These are phyloP conservation scores for Scleropages formosus DNA, from an alignment of 2,797 vertebrate species.

Conservation along the genomic window DNA sequence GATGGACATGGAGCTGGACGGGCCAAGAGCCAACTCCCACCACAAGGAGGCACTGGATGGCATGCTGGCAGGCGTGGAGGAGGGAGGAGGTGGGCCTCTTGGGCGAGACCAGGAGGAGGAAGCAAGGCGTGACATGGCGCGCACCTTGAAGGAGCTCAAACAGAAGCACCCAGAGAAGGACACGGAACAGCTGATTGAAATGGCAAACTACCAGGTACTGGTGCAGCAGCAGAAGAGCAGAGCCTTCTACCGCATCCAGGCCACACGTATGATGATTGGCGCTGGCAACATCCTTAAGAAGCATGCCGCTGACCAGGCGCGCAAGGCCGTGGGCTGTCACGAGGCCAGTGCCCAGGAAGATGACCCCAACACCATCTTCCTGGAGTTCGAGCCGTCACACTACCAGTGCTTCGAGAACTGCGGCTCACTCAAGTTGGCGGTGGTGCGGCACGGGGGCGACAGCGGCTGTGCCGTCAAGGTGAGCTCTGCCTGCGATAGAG, in stretches of 20 bases:
- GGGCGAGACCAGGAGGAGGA: conserved; percentile 70
- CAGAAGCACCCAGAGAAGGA: conserved; percentile 81
- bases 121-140: conserved; percentile 78
- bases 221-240: conserved; percentile 84
- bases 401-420: conserved; percentile 88
- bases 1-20: conserved; percentile 80
- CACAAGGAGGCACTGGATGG: conserved; percentile 73
- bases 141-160: conserved; percentile 76
- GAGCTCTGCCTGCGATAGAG: conserved; percentile 30
- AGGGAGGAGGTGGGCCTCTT: conserved; percentile 55
- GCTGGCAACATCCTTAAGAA: conserved; percentile 84
- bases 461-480: conserved; percentile 74
- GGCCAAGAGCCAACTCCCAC: conserved; percentile 68
- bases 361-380: conserved; percentile 75
- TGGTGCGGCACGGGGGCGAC: conserved; percentile 73
- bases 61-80: conserved; percentile 72
- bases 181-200: conserved; percentile 82
- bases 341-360: conserved; percentile 76
- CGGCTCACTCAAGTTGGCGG: conserved; percentile 75
- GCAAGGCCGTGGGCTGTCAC: conserved; percentile 79
- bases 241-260: conserved; percentile 84
- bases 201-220: conserved; percentile 83
- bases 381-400: conserved; percentile 76
- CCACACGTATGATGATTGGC: conserved; percentile 85
- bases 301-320: conserved; percentile 80